A percentile compares a stretch with the other conserved stretches of the same genome.
Evolutionary conservation across 2,113 vertebrate species (phyloP).

Genomic region (Alces alces): DNA sequence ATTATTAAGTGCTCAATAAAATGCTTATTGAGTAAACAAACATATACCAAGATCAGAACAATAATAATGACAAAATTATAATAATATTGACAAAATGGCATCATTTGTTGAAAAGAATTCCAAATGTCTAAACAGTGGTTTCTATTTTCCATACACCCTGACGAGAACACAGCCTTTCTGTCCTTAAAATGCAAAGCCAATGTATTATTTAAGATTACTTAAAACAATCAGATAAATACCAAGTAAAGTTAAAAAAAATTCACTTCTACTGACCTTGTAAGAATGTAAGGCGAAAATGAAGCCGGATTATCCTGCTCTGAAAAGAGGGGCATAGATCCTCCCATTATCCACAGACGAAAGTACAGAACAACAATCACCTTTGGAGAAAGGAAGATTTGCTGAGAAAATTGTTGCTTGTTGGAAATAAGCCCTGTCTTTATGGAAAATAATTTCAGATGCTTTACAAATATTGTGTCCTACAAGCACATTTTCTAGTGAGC

Average conservation of each 20-base stretch:
- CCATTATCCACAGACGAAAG: conserved; percentile 96
- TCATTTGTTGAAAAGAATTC: background rate
- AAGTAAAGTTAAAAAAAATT: background rate
- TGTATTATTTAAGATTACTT: background rate
- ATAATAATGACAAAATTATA: background rate
- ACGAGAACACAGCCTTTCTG: background rate
- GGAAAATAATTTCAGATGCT: background rate
- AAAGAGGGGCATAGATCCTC: conserved; percentile 97
- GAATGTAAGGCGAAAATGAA: conserved; percentile 92
- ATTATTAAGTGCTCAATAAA: background rate
- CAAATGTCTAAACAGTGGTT: background rate
- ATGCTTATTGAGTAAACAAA: background rate
- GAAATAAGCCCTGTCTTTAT: background rate
- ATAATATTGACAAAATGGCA: background rate
- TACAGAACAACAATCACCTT: conserved; percentile 91
- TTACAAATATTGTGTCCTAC: background rate
- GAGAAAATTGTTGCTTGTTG: background rate
- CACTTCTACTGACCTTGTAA: conserved; percentile 87
- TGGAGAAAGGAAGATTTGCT: conserved; percentile 40
- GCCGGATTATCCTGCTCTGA: conserved; percentile 99
- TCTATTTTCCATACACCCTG: background rate
- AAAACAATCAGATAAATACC: background rate
- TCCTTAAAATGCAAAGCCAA: background rate
- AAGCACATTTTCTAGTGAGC: background rate
- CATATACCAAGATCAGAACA: background rate